Base-by-base conservation (phyloP, 2,797 vertebrate genomes). In the Hoplostethus atlanticus region DNA sequence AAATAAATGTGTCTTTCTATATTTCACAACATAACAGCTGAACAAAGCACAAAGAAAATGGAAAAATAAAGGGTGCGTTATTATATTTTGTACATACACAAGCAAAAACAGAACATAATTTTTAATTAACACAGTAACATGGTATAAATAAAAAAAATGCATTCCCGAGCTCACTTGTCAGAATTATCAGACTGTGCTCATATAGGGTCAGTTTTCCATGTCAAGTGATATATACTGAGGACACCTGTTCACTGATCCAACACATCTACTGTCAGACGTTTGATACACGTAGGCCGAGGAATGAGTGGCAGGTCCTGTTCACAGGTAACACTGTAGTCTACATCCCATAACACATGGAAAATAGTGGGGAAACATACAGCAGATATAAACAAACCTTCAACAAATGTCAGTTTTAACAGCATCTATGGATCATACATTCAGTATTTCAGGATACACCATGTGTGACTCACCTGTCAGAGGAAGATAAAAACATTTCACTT, bases 371-470 rank as follows among this genome's bases (percentile, higher is more conserved):
- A 69, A 70, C 58, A 54, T 5, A 47, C 56, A 68, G 31, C 61
- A 47, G 62, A 73, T 50, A 62, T 25, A 50, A 80, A 62, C 53
- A 69, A 61, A 71, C 28, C 17, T 66, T 34, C 30, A 46, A 48
- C 40, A 51, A 17, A 38, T 10, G 6, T 64, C 64, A 38, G 76
- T 68, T 84, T 28, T 82, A 84, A 87, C 50, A 87, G 86, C 84
- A 87, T 87, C 68, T 68, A 71, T 48, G 62, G 80, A 84, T 84
- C 77, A 52, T 90, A 94, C 93, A 93, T 93, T 94, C 93, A 90
- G 48, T 51, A 73, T 68, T 84, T 53, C 66, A 73, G 30, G 56
- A 76, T 58, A 73, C 5, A 34, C 65, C 62, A 50, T 13, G 54
- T 64, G 79, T 79, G 73, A 75, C 75, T 80, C 62, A 69, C 62